Conservation (phyloP, 2,113 vertebrate genomes). For the Vulpes ferrilata region DNA sequence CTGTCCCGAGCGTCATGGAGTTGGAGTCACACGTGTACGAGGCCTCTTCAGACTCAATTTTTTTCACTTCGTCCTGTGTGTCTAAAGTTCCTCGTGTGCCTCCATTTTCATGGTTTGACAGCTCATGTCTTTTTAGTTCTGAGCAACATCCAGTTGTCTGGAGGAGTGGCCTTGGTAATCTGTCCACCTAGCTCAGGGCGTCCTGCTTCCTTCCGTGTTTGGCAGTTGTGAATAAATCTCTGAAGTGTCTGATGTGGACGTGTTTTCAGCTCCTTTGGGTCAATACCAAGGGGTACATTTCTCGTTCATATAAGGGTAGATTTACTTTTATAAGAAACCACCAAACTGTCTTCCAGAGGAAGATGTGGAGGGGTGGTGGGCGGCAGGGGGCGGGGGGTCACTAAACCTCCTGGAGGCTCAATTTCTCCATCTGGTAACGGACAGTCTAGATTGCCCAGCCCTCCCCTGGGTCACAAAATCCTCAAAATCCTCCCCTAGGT, state of each 20-base stretch:
- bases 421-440: no score
- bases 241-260: no score
- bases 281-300: no score
- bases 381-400: no score
- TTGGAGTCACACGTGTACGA: rapidly evolving
- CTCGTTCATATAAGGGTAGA: no score
- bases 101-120: not conserved
- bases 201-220: no score
- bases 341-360: no score
- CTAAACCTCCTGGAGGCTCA: no score
- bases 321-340: no score
- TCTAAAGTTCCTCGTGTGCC: not conserved
- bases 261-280: no score
- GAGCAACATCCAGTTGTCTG: not conserved
- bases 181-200: not conserved
- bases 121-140: not conserved
- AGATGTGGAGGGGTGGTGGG: no score
- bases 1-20: rapidly evolving
- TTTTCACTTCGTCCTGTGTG: not conserved
- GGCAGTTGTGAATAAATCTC: no score
- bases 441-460: not conserved
- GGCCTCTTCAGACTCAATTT: not conserved
- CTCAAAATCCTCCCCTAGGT: not conserved
- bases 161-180: not conserved
- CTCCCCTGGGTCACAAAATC: not conserved